Base-by-base conservation (phyloP, 2,113 vertebrate species). In the Corapipo altera region DNA sequence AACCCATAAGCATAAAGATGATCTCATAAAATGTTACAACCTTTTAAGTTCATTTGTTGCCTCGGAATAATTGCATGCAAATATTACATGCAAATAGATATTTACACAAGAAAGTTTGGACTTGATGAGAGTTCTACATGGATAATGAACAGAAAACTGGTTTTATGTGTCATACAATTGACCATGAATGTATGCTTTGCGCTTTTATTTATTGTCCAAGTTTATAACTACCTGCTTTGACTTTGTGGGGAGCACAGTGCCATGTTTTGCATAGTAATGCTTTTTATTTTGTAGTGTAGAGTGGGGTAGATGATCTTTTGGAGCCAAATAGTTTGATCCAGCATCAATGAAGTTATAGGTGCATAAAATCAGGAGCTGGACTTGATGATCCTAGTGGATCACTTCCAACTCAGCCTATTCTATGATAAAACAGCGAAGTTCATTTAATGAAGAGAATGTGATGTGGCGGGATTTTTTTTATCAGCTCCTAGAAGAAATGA, bases 11-110 rank as follows among this genome's bases (percentile, higher is more conserved):
- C 7, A 32, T 43, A 58, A 78, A 51, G 12, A 20, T 81, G 54
- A 57, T 32, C 11, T 59, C 8, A 43, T 16, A 4, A 54, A 67
- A 4, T 13, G 3, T 65, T 86, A 19, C 0, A 1, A 35, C 11
- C 18, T 73, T 69, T 76, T 24, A 72, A 71, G 17, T 52, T 9
- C 33, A 2, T 15, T 75, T 92, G 19, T 70, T 90, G 33, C 44
- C 7, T 11, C 12, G 32, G 18, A 15, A 8, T 80, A 81, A 48
- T 55, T 82, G 17, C 12, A 22, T 67, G 69, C 22, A 62, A 26
- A 58, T 87, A 28, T 3, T 77, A 17, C 16, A 27, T 46, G 35
- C 18, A 67, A 35, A 72, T 90, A n/a, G 4, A 5, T 85, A 30
- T 8, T 86, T 49, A n/a, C 26, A 24, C 4, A 52, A 39, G 16